These are phyloP conservation scores for Drosophila algonquin DNA, from an alignment of 2,888 invertebrate genomes.

Conservation along the genomic window DNA sequence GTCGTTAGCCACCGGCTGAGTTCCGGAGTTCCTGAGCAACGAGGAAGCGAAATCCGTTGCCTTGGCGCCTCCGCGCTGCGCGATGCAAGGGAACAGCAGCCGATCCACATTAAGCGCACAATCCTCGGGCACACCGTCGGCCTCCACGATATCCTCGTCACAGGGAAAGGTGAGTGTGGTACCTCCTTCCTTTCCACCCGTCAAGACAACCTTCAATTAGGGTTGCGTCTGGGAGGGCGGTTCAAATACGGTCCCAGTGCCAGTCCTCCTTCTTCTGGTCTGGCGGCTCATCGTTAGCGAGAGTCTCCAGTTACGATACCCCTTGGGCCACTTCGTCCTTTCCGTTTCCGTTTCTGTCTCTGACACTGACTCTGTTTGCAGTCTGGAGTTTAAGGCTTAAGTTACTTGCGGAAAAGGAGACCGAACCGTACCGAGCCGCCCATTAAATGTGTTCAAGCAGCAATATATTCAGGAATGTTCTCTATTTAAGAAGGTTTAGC, in stretches of 20 bases:
- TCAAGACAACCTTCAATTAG: background rate
- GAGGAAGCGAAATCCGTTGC: slow-evolving; percentile 3
- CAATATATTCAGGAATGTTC: background rate
- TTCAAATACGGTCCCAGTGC: background rate
- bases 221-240: background rate
- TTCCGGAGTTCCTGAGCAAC: background rate
- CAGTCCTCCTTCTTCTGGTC: background rate
- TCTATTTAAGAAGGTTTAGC: too few species aligned
- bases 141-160: slow-evolving; percentile 81
- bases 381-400: background rate
- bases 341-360: background rate
- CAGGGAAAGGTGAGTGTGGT: slow-evolving; percentile 78
- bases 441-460: background rate
- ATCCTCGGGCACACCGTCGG: slow-evolving; percentile 82
- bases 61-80: slow-evolving; percentile 49
- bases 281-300: background rate
- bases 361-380: background rate
- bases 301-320: background rate
- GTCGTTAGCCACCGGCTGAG: slow-evolving; percentile 11
- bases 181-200: too few species aligned
- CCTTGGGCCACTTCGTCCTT: background rate
- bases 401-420: background rate
- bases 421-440: too few species aligned
- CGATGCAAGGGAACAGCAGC: slow-evolving; percentile 81
- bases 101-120: slow-evolving; percentile 81